These are phyloP conservation scores for Nesogale talazaci DNA, from an alignment of 2,113 vertebrate species.

Conservation along the genomic window DNA sequence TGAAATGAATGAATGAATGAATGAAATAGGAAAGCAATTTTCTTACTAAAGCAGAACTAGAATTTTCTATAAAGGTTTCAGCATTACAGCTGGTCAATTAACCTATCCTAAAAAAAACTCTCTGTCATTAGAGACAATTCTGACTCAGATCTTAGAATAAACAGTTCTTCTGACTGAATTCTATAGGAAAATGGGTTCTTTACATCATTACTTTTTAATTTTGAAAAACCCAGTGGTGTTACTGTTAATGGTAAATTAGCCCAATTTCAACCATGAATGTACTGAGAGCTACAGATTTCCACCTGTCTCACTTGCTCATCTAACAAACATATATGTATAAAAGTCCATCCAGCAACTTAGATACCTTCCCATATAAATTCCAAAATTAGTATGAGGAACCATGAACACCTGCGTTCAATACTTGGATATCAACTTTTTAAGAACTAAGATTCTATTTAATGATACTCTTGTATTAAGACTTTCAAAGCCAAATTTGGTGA, in stretches of 20 bases:
- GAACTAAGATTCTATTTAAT: neutral
- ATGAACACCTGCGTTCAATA: slow-evolving; percentile 52
- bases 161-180: neutral
- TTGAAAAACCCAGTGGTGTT: slow-evolving; percentile 14
- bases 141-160: too few species aligned
- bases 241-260: slow-evolving; percentile 32
- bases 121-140: too few species aligned
- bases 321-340: slow-evolving; percentile 45
- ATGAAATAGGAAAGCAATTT: slow-evolving; percentile 22
- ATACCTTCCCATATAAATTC: slow-evolving; percentile 24
- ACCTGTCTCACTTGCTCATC: slow-evolving; percentile 64
- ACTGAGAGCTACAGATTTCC: neutral
- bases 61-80: slow-evolving; percentile 41
- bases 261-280: slow-evolving; percentile 28
- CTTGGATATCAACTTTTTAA: slow-evolving; percentile 18
- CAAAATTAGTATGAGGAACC: slow-evolving; percentile 43
- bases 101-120: slow-evolving; percentile 29
- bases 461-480: neutral
- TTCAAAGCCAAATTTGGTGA: slow-evolving; percentile 10
- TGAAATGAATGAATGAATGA: too few species aligned
- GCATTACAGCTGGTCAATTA: neutral
- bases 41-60: neutral
- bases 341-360: slow-evolving; percentile 29
- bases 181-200: slow-evolving; percentile 3
- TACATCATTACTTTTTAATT: slow-evolving; percentile 20